Evolutionary conservation across 1,140 invertebrate species (phyloP).

Genomic region (Plodia interpunctella): DNA sequence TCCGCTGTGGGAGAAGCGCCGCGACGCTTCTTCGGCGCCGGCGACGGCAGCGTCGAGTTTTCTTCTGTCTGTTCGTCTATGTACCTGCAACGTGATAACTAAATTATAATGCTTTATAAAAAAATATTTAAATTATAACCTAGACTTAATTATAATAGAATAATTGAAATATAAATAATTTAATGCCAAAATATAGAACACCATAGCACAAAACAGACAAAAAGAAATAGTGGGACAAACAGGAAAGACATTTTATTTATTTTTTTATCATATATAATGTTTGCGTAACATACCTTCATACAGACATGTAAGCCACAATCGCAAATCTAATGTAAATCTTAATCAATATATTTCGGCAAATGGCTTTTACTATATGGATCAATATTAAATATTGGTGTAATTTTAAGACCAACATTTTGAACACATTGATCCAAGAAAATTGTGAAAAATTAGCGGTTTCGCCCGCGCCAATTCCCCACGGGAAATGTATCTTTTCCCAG

Average conservation of each 20-base stretch:
- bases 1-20: slow-evolving; percentile 32
- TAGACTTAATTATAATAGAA: too few relatives aligned
- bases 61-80: slow-evolving; percentile 68
- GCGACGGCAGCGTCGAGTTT: slow-evolving; percentile 42
- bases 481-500: too few relatives aligned
- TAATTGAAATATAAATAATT: too few relatives aligned
- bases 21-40: slow-evolving; percentile 49
- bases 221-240: too few relatives aligned
- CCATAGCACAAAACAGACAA: too few relatives aligned
- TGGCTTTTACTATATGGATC: slow-evolving; percentile 48
- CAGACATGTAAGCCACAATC: slow-evolving; percentile 51
- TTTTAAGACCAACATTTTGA: background rate
- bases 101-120: too few relatives aligned
- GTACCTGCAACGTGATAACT: slow-evolving; percentile 36
- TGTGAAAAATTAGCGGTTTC: too few relatives aligned
- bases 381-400: slow-evolving; percentile 9
- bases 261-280: too few relatives aligned
- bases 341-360: slow-evolving; percentile 44
- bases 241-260: too few relatives aligned
- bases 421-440: background rate
- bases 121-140: background rate
- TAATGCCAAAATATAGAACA: too few relatives aligned
- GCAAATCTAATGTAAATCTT: slow-evolving; percentile 41
- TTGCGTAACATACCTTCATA: too few relatives aligned
- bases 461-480: too few relatives aligned